Percentiles rank a stretch among this genome's conserved stretches.
Conservation (phyloP, 2,113 vertebrate genomes). For the Malurus elegans region DNA sequence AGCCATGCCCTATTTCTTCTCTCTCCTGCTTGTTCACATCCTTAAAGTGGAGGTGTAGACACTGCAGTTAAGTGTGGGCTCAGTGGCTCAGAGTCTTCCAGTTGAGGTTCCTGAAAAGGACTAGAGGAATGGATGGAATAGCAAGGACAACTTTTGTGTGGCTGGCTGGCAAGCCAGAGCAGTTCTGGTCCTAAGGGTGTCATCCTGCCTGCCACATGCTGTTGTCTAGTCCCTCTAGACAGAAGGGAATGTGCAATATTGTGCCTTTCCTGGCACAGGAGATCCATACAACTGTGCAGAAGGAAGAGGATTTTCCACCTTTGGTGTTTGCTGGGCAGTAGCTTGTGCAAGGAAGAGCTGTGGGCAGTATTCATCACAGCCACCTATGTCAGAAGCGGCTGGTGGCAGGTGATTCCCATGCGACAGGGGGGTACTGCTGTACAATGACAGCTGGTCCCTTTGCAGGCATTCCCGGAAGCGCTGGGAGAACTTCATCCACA, state of each 20-base stretch:
- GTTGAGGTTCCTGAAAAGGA: neutral
- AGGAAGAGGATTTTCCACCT: neutral
- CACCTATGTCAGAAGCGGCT: neutral
- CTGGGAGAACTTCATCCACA: conserved; percentile 98
- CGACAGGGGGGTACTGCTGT: neutral
- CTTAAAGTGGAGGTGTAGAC: neutral
- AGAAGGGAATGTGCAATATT: neutral
- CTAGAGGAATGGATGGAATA: neutral
- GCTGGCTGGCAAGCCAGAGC: neutral
- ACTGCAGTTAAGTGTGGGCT: neutral
- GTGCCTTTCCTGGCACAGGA: neutral
- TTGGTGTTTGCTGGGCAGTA: neutral
- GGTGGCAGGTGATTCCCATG: neutral
- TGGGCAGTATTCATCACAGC: neutral
- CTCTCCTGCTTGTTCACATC: neutral
- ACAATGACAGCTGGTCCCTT: neutral
- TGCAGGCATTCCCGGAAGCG: conserved; percentile 92
- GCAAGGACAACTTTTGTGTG: neutral
- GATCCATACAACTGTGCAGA: neutral
- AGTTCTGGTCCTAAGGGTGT: neutral
- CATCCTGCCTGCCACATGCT: neutral
- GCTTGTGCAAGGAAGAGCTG: neutral
- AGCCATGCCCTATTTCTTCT: neutral
- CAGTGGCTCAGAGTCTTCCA: neutral
- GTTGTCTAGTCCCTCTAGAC: neutral